phyloP scores from a whole-genome alignment of 1,140 invertebrate genomes.

The Scylla paramamosain region DNA sequence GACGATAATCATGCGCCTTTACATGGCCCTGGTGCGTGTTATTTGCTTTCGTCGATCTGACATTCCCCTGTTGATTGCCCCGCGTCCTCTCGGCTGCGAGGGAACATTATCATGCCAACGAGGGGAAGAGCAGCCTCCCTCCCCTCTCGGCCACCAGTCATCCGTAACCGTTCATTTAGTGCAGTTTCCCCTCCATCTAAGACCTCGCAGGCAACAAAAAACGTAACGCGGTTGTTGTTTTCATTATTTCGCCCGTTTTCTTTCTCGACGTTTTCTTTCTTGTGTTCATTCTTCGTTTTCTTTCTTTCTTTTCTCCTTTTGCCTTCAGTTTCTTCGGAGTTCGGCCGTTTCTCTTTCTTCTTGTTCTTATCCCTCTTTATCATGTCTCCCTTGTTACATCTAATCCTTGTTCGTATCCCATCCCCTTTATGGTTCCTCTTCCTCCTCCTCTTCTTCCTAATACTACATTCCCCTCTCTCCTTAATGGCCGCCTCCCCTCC shows the following conservation, averaged over 20 bases:
- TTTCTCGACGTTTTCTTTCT: not conserved
- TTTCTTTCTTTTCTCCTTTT: not conserved
- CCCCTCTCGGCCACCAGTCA: not conserved
- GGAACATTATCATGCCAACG: not conserved
- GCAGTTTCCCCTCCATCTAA: not conserved
- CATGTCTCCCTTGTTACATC: conserved; percentile 8
- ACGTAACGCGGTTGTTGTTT: not conserved
- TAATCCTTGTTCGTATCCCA: not conserved
- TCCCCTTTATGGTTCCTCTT: conserved; percentile 8
- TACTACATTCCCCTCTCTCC: not conserved
- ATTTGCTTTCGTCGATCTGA: no score
- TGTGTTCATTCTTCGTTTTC: not conserved
- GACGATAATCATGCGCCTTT: no score
- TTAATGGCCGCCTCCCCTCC: not conserved
- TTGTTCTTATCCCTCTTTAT: not conserved
- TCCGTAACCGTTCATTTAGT: conserved; percentile 13
- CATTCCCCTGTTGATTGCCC: no score
- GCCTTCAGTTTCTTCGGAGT: no score
- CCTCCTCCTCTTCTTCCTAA: not conserved
- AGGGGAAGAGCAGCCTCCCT: not conserved
- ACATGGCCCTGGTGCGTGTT: no score
- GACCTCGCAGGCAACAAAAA: not conserved
- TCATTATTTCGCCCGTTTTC: not conserved
- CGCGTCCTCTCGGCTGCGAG: no score
- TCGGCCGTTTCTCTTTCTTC: not conserved